Base-by-base conservation (phyloP, 2,888 invertebrate genomes). In the Lochmaea crataegi region DNA sequence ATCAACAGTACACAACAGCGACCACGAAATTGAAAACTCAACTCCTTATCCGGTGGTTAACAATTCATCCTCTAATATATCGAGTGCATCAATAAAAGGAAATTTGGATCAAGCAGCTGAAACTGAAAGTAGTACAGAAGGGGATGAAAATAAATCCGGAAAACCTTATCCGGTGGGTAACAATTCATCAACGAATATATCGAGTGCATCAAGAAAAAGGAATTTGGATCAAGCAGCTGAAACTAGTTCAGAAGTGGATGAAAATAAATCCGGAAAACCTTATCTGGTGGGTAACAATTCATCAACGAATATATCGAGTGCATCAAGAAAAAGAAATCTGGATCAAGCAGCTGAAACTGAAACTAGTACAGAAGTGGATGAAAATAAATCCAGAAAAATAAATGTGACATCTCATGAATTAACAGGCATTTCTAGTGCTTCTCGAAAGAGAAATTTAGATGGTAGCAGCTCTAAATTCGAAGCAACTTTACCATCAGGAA, bases 381-480 rank as follows among this genome's bases (percentile, higher is more conserved):
- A 60, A 26, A 61, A 16, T 51, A 32, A 18, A 12, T 48, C 53
- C 12, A 45, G 22, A 4, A 41, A 18, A 53, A 53, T 9, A n/a
- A 5, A 16, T 38, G 9, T 16, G 18, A 32, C 18, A 42, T 32
- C 14, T 12, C 12, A 58, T 10, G 12, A 60, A 11, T 42, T 4
- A 32, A 76, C 74, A 10, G 75, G 76, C 56, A 18, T 78, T 2
- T 78, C 80, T 10, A 73, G 64, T 16, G 77, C 76, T 7, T 79
- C 78, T 2, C 71, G 68, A 61, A 72, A 75, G 16, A 71, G 76
- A 38, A 78, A 78, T 57, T 65, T 77, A 12, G 77, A 79, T 48
- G 41, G 16, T 11, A 41, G 12, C 11, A 38, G 41, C 18, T 26
- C 3, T 7, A 16, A 41, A 11, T 11, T 1, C 7, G 51, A 53